phyloP scores from a whole-genome alignment of 2,888 invertebrate genomes.

The Junonia oenone region DNA sequence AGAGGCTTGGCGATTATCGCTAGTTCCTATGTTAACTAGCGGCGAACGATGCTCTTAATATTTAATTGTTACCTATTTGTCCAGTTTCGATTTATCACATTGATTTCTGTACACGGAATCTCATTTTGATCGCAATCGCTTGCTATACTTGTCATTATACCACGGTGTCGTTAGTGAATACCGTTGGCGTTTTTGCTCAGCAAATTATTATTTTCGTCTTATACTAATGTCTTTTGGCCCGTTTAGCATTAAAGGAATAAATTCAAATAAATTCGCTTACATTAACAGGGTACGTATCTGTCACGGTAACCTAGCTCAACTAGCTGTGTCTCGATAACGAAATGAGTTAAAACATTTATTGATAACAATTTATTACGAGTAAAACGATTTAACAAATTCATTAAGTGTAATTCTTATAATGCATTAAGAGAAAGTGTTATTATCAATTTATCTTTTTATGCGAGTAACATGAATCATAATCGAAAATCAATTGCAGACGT shows the following conservation, averaged over 20 bases:
- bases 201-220: constrained; percentile 15
- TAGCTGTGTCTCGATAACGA: constrained; percentile 32
- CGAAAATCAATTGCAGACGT: constrained; percentile 16
- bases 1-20: background rate
- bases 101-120: constrained; percentile 9
- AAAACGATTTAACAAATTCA: constrained; percentile 25
- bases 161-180: constrained; percentile 1
- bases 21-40: constrained; percentile 6
- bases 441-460: constrained; percentile 9
- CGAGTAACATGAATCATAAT: constrained; percentile 7
- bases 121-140: background rate
- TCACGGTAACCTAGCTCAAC: constrained; percentile 30
- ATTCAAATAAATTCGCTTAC: background rate
- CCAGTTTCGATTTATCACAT: constrained; percentile 13
- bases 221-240: constrained; percentile 18
- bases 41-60: constrained; percentile 2
- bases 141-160: background rate
- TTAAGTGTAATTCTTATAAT: constrained; percentile 19
- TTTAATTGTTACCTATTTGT: background rate
- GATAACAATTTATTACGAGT: constrained; percentile 21
- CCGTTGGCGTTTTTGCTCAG: constrained; percentile 9
- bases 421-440: constrained; percentile 21
- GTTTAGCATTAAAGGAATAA: constrained; percentile 11
- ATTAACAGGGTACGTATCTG: constrained; percentile 16
- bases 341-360: constrained; percentile 29